Evolutionary conservation across 2,113 vertebrate genomes (phyloP), one percentile per base, ranked within the genome.

Genomic region (Corapipo altera): DNA sequence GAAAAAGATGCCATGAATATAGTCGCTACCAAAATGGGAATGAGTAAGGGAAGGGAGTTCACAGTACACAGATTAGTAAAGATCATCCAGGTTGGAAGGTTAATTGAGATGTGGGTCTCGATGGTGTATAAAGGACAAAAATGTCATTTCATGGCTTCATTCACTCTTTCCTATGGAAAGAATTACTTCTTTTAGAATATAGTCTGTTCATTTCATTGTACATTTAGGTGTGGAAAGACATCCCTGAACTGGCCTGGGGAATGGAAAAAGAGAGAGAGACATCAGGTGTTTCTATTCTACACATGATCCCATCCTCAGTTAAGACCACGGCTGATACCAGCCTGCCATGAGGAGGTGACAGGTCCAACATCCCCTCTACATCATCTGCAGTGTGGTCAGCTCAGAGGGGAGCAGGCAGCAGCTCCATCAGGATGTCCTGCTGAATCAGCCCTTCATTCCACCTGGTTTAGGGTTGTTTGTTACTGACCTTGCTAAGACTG

Each of bases 351-450:
- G 59, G 9, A 84, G 6, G 16, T 28, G 33, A 58, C 8, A 64
- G 14, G 23, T 65, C 52, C 20, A 26, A 7, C 43, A 39, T 12
- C n/a, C 17, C 8, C n/a, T 88, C 22, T 37, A 16, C 26, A 15
- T 24, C 22, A 69, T 21, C 73, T 44, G 12, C 23, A 27, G 12
- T 15, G 19, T 4, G 27, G 30, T 26, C 72, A 85, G 24, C 30
- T 64, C 32, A 76, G 46, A 49, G 12, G 14, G 21, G 3, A 76
- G 16, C 4, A 73, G 19, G 51, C 32, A 91, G 27, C 6, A 59
- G 22, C 8, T 3, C 22, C 54, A 73, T 7, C 0, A 0, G 6
- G 30, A 84, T 9, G 8, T 81, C 39, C 18, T 65, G 11, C 23
- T 51, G 33, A 59, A 12, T 73, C 49, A 73, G 33, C 41, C n/a